Percentiles rank a stretch among this genome's conserved stretches.
These are phyloP conservation scores for Notarius quadriscutis DNA, from an alignment of 2,113 vertebrate species.

Conservation along the genomic window DNA sequence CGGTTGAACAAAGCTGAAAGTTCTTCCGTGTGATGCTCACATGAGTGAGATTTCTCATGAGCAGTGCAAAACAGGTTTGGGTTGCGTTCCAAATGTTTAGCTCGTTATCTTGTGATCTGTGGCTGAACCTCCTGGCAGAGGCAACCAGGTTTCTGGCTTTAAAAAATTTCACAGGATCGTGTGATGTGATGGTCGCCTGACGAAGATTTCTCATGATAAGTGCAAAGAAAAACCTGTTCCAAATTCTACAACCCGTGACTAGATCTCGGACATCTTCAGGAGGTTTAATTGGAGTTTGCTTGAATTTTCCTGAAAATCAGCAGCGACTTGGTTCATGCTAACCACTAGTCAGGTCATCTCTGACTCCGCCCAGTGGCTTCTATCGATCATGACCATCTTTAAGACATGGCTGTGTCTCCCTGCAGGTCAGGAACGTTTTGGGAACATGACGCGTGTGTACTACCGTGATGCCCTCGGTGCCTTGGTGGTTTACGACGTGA, in stretches of 20 bases:
- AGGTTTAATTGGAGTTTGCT: background rate
- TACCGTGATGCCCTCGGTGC: constrained; percentile 82
- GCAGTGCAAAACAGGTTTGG: background rate
- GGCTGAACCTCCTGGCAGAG: background rate
- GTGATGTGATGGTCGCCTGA: background rate
- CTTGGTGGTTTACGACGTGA: constrained; percentile 79
- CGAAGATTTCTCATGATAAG: background rate
- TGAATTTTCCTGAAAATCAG: background rate
- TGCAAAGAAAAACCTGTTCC: background rate
- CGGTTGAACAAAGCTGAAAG: background rate
- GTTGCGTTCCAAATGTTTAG: background rate
- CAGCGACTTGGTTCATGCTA: background rate
- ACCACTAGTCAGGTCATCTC: too few species aligned
- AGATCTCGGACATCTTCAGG: background rate
- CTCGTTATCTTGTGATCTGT: background rate
- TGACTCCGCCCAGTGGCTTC: background rate
- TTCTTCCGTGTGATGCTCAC: background rate
- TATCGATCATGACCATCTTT: too few species aligned
- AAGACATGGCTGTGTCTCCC: background rate
- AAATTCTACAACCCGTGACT: background rate
- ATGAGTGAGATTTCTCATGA: background rate
- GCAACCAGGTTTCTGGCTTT: background rate
- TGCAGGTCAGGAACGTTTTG: constrained; percentile 80
- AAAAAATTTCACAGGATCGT: background rate
- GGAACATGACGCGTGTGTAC: constrained; percentile 83